Evolutionary conservation across 2,888 invertebrate genomes (phyloP), one percentile per base, ranked within the genome.

Genomic region (Eupithecia abbreviata): DNA sequence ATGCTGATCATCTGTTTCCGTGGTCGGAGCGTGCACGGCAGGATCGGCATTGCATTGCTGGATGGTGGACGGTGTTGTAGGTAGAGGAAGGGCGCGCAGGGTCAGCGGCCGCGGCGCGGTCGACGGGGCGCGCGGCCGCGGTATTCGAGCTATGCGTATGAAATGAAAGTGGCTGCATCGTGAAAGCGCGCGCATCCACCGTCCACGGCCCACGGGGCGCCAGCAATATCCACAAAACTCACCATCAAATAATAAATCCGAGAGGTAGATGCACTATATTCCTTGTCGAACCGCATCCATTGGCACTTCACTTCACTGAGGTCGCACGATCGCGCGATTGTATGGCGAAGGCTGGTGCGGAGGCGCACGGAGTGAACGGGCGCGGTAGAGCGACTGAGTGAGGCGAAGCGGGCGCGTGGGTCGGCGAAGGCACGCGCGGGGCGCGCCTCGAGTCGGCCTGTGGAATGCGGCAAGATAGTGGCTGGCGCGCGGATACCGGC

Each of bases 321-420:
- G 84, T 88, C 88, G 89, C 90, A 89, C 91, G 92, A 90, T 90
- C 86, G 90, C 86, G 85, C 85, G 82, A 85, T 82, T 80, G 84
- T 82, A 85, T 84, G 83, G 85, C 85, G 85, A 84, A 84, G 85
- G 82, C 75, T 87, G 83, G 81, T 85, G 86, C 83, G 87, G 85
- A 86, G 80, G 87, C 91, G 91, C 90, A 87, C 91, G 84, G 81
- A 86, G 86, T 85, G 86, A 83, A 82, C 87, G 91, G 89, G 89
- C 91, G 93, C 92, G 88, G 90, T 88, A 87, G 88, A 88, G 85
- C 92, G 91, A 93, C 93, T 93, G 92, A 90, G 87, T 42, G 89
- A 85, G 83, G 85, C 79, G 86, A 85, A 83, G 89, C 96, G 96
- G 96, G 96, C 97, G 97, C 97, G 96, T 97, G 97, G 96, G 97